A percentile compares a stretch with the other conserved stretches of the same genome.
Conservation (phyloP, 2,888 invertebrate species). For the Asteroscopus sphinx region DNA sequence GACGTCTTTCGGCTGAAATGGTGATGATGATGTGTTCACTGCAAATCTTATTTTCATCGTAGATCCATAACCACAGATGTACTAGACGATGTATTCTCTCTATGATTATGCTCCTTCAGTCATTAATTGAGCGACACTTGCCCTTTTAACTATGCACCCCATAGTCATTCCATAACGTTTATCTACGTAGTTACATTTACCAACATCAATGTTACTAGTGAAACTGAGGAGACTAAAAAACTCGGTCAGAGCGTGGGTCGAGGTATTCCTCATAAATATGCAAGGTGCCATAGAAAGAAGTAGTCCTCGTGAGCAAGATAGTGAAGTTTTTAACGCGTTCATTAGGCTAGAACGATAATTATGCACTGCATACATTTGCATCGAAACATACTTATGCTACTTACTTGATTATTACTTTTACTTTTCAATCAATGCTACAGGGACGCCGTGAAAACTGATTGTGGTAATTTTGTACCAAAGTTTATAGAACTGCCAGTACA, state of each 20-base stretch:
- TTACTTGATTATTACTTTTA: constrained; percentile 57
- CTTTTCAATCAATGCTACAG: constrained; percentile 53
- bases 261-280: constrained; percentile 57
- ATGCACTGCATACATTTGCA: constrained; percentile 48
- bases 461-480: constrained; percentile 29
- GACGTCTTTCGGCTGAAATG: too few species aligned
- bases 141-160: constrained; percentile 77
- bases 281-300: constrained; percentile 51
- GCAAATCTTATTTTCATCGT: constrained; percentile 21
- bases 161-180: constrained; percentile 42
- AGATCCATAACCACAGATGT: constrained; percentile 16
- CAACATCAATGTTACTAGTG: constrained; percentile 27
- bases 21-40: constrained; percentile 26
- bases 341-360: constrained; percentile 61
- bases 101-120: constrained; percentile 12
- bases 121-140: constrained; percentile 41
- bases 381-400: constrained; percentile 24
- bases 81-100: constrained; percentile 16
- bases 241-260: constrained; percentile 49
- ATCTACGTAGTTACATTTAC: constrained; percentile 38
- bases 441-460: constrained; percentile 26
- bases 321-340: constrained; percentile 51
- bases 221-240: constrained; percentile 49
- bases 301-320: constrained; percentile 49
- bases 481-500: constrained; percentile 60